A percentile compares a stretch with the other conserved stretches of the same genome.
Conservation (phyloP, 1,140 invertebrate species). For the Drusus annulatus region DNA sequence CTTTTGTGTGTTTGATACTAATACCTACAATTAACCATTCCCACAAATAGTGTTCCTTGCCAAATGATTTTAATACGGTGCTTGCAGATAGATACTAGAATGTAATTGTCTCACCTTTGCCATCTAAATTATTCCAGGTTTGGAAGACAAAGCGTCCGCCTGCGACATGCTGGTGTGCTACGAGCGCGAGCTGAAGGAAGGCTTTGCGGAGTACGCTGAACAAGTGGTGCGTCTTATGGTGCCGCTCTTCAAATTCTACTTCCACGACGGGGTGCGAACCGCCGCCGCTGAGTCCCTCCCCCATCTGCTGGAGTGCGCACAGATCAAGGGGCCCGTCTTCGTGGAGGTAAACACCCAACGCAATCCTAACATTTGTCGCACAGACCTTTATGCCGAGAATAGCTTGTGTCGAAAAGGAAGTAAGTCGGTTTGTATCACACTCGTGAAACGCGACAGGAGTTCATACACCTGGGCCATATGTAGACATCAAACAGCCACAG, state of each 20-base stretch:
- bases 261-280: conserved; percentile 95
- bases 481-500: too few species aligned
- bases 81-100: too few species aligned
- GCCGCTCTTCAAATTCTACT: conserved; percentile 98
- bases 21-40: neutral
- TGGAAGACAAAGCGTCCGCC: conserved; percentile 99
- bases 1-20: conserved; percentile 30
- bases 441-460: too few species aligned
- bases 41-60: too few species aligned
- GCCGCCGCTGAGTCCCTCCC: conserved; percentile 97
- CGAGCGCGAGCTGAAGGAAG: conserved; percentile 96
- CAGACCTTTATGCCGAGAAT: too few species aligned
- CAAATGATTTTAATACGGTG: too few species aligned
- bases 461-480: too few species aligned
- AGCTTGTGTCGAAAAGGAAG: too few species aligned
- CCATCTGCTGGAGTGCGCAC: conserved; percentile 93
- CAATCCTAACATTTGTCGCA: too few species aligned
- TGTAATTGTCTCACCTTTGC: too few species aligned
- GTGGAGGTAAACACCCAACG: conserved; percentile 60
- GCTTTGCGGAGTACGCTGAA: conserved; percentile 95
- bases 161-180: conserved; percentile 99
- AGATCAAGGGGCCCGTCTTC: conserved; percentile 83
- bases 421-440: too few species aligned
- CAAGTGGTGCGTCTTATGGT: conserved; percentile 96
- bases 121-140: too few species aligned